Conservation (phyloP, 2,888 invertebrate species). For the Watsonalla binaria region DNA sequence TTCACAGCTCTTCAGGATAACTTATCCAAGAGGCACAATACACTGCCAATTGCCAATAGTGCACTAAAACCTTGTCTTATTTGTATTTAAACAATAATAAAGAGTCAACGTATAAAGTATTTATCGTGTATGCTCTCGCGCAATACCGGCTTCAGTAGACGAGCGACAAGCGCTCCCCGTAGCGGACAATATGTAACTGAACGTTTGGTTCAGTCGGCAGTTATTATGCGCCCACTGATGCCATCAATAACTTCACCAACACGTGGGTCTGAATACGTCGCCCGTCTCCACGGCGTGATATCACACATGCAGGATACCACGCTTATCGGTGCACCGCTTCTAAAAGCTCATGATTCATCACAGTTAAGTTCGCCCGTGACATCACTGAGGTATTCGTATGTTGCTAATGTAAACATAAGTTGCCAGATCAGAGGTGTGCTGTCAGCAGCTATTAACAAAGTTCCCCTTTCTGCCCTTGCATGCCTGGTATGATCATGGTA, state of each 20-base stretch:
- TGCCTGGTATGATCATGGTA: constrained; percentile 1
- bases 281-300: constrained; percentile 35
- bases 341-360: constrained; percentile 74
- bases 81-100: constrained; percentile 34
- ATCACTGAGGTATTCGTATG: constrained; percentile 52
- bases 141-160: constrained; percentile 41
- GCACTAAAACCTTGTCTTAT: constrained; percentile 43
- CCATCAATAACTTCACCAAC: constrained; percentile 67
- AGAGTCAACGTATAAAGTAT: constrained; percentile 30
- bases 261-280: constrained; percentile 62
- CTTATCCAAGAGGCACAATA: constrained; percentile 47
- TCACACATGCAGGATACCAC: constrained; percentile 51
- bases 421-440: constrained; percentile 3
- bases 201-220: constrained; percentile 58
- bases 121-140: constrained; percentile 64
- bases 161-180: constrained; percentile 61
- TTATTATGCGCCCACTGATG: constrained; percentile 75
- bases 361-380: constrained; percentile 66
- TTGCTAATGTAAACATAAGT: constrained; percentile 46
- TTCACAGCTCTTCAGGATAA: constrained; percentile 49
- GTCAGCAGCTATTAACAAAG: not conserved
- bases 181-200: constrained; percentile 71
- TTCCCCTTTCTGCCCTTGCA: constrained; percentile 3
- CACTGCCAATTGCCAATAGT: constrained; percentile 51
- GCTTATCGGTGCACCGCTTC: constrained; percentile 72